Base-by-base conservation (phyloP, 1,140 invertebrate species). In the Vanessa atalanta region DNA sequence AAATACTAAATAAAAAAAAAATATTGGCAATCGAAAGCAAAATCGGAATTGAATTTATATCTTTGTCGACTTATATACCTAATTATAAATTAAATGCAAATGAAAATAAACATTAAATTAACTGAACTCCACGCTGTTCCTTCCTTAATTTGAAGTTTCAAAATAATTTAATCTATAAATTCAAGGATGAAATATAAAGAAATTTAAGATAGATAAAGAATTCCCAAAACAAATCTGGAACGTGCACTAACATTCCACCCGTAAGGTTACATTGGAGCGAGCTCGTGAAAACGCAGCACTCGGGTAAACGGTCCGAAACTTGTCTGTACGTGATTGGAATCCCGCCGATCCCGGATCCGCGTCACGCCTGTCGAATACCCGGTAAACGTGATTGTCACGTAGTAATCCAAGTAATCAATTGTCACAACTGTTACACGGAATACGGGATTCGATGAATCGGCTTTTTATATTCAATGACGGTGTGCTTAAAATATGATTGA, bases 241-340 rank as follows among this genome's bases (percentile, higher is more conserved):
- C 69, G 69, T 75, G 78, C 7, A 48, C 55, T 75, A 70, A 48
- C 70, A 48, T 63, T 60, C 20, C 23, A 16, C 8, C 60, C 57
- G 47, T 72, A 75, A 64, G 60, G 61, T 70, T 75, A 55, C 51
- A 16, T 69, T 66, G 77, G 79, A 73, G 77, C 48, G 68, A 70
- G 73, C 64, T 75, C 48, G 73, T 67, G 67, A 77, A 77, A 77
- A 77, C 63, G 61, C 66, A 61, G 67, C 64, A 64, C 67, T 77
- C 66, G 76, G 82, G 86, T 88, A 87, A 88, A 89, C 80, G 83
- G 78, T 81, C 81, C 87, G 79, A 83, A 82, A 84, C 82, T 83
- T 79, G 83, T 64, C 51, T 26, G 50, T 74, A 85, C 86, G 85
- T 87, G 84, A 78, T 61, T 75, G 75, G 83, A 83, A 88, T 87